Evolutionary conservation across 2,888 invertebrate species (phyloP).

Genomic region (Euclidia mi): DNA sequence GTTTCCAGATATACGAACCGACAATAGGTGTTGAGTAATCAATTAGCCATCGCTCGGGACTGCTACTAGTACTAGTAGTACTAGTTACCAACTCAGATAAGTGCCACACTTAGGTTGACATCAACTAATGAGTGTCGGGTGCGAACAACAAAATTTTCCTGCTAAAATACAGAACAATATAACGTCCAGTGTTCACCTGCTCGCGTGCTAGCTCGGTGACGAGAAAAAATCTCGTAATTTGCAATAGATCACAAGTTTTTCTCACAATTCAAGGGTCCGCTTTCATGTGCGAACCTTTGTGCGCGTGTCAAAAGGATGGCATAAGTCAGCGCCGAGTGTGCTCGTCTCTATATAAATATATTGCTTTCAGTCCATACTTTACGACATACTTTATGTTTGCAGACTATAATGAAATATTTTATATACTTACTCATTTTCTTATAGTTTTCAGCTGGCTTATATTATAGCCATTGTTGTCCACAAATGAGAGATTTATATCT

Average conservation of each 20-base stretch:
- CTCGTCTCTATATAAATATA: constrained; percentile 22
- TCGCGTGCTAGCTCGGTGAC: constrained; percentile 8
- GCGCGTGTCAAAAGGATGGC: constrained; percentile 34
- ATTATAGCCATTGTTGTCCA: constrained; percentile 35
- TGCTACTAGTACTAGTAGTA: too few relatives aligned
- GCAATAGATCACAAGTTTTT: constrained; percentile 34
- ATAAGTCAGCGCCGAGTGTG: constrained; percentile 36
- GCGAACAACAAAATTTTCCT: constrained; percentile 18
- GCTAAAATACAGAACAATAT: constrained; percentile 22
- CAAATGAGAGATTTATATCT: constrained; percentile 57
- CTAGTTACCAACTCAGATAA: constrained; percentile 29
- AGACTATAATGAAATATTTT: constrained; percentile 45
- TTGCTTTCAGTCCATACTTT: constrained; percentile 36
- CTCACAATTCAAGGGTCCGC: constrained; percentile 27
- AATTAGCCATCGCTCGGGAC: constrained; percentile 28
- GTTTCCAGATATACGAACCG: constrained; percentile 22
- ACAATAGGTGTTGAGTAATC: constrained; percentile 27
- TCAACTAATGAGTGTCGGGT: constrained; percentile 29
- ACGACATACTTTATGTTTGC: constrained; percentile 39
- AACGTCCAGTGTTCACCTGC: constrained; percentile 1
- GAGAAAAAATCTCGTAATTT: constrained; percentile 22
- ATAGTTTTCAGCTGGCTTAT: constrained; percentile 45
- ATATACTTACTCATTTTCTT: constrained; percentile 60
- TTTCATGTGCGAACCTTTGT: constrained; percentile 41
- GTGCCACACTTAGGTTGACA: constrained; percentile 19